Evolutionary conservation across 1,140 invertebrate genomes (phyloP).

Genomic region (Bathynomus jamesi): DNA sequence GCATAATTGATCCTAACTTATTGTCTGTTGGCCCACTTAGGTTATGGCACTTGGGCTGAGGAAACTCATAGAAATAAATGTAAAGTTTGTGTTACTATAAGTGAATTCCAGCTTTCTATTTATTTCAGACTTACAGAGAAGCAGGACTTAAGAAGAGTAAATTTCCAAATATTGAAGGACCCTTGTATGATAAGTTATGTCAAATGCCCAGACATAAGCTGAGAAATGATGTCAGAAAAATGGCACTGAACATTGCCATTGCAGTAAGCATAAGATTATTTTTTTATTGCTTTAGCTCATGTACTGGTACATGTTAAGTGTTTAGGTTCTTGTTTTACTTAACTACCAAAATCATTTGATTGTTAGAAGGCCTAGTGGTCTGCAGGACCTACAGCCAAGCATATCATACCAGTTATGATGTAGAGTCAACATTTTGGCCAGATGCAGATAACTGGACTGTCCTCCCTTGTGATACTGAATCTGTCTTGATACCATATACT

Average conservation of each 20-base stretch:
- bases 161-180: conserved; percentile 26
- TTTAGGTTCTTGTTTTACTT: neutral
- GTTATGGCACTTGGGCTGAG: too few species aligned
- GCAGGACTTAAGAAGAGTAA: conserved; percentile 30
- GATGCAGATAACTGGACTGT: neutral
- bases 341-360: too few species aligned
- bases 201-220: conserved; percentile 27
- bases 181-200: conserved; percentile 30
- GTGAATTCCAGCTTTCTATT: too few species aligned
- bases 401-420: neutral
- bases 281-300: neutral
- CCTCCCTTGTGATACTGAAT: too few species aligned
- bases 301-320: neutral
- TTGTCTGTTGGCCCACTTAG: too few species aligned
- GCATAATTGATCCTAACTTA: too few species aligned
- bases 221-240: conserved; percentile 29
- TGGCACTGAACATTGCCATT: conserved; percentile 22
- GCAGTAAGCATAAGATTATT: conserved; percentile 20
- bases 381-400: too few species aligned
- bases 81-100: too few species aligned
- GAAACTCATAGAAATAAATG: too few species aligned
- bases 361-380: too few species aligned
- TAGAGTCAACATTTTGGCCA: neutral
- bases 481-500: too few species aligned
- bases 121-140: conserved; percentile 23